Percentiles rank a stretch among this genome's conserved stretches.
Evolutionary conservation across 64 coral and sea anemone genomes (phyloP).

Genomic region (Porites lutea): DNA sequence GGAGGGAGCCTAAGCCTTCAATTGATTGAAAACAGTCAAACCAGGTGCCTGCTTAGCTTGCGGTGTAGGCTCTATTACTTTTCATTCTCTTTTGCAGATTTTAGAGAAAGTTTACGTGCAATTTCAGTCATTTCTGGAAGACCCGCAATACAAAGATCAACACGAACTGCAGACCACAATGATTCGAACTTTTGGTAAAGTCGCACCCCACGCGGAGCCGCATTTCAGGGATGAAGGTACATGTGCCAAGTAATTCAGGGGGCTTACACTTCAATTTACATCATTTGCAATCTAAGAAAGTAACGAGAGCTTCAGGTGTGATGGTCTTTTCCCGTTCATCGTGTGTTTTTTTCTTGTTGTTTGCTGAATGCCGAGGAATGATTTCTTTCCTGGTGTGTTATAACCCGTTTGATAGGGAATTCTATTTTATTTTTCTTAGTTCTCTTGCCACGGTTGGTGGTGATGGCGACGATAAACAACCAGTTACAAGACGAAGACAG

Average conservation of each 20-base stretch:
- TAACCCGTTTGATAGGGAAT: background rate
- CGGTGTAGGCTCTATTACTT: background rate
- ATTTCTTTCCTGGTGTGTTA: background rate
- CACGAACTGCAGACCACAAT: conserved; percentile 93
- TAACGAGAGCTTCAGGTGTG: too few relatives aligned
- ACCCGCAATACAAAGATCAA: conserved; percentile 95
- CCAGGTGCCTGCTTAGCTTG: too few relatives aligned
- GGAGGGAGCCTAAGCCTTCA: too few relatives aligned
- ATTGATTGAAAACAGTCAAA: too few relatives aligned
- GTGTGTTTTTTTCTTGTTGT: background rate
- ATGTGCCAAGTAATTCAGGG: background rate
- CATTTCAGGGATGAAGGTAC: conserved; percentile 96
- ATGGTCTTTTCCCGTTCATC: background rate
- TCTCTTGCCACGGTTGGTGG: conserved; percentile 84
- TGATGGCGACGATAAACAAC: conserved; percentile 91
- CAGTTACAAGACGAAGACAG: conserved; percentile 74
- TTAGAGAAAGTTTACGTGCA: conserved; percentile 98
- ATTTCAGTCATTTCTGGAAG: conserved; percentile 95
- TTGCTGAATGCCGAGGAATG: too few relatives aligned
- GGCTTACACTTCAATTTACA: background rate
- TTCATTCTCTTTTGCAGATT: conserved; percentile 62
- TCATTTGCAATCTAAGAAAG: background rate
- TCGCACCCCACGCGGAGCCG: conserved; percentile 93
- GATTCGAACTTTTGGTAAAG: conserved; percentile 96
- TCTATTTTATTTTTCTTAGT: conserved; percentile 35